Conservation (phyloP, 2,797 vertebrate species). For the Malacoctenus gilli region DNA sequence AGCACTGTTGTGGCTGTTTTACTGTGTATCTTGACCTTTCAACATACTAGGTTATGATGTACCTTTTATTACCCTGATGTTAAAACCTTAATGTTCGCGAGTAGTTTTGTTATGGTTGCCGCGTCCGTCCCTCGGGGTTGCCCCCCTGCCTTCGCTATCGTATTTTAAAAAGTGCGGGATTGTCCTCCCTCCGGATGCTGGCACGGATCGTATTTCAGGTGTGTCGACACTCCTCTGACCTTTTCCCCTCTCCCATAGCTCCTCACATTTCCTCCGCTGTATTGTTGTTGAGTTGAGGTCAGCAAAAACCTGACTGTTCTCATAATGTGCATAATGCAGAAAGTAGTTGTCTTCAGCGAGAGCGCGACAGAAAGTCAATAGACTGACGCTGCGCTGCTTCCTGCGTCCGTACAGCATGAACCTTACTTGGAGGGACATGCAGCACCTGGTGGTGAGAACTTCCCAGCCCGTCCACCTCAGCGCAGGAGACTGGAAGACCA, state of each 20-base stretch:
- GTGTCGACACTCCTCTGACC: conserved; percentile 47
- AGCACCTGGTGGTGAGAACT: conserved; percentile 94
- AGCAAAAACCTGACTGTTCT: conserved; percentile 28
- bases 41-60: conserved; percentile 37
- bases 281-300: conserved; percentile 46
- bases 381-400: conserved; percentile 9
- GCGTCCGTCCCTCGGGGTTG: conserved; percentile 30
- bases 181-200: conserved; percentile 8
- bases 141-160: conserved; percentile 23
- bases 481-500: conserved; percentile 92
- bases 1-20: conserved; percentile 25
- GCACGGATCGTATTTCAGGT: conserved; percentile 42
- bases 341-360: conserved; percentile 39
- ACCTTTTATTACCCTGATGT: conserved; percentile 32
- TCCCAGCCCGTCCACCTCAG: conserved; percentile 90
- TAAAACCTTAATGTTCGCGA: conserved; percentile 47
- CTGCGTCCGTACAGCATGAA: conserved; percentile 88
- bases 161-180: conserved; percentile 33
- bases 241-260: conserved; percentile 45
- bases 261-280: conserved; percentile 46
- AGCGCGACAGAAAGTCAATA: conserved; percentile 36
- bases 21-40: conserved; percentile 56
- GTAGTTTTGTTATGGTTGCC: conserved; percentile 48
- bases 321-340: conserved; percentile 37
- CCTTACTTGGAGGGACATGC: conserved; percentile 98